Percentiles rank a stretch among this genome's conserved stretches.
Conservation (phyloP, 1,140 invertebrate genomes). For the Drosophila ercepeae region DNA sequence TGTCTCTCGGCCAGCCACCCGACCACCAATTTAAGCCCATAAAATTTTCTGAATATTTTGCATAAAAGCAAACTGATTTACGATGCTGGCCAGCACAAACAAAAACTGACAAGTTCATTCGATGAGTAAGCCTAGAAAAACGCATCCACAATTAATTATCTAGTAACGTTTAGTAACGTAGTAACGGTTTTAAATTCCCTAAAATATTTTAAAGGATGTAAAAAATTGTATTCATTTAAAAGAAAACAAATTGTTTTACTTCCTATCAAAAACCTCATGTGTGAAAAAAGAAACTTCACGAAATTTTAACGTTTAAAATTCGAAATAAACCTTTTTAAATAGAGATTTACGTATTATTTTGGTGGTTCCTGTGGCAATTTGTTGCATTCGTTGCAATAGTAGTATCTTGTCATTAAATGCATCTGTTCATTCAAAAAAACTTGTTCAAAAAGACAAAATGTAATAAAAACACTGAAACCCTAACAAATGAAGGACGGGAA, state of each 20-base stretch:
- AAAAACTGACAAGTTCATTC: conserved; percentile 62
- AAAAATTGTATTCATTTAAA: not conserved
- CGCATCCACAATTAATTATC: conserved; percentile 66
- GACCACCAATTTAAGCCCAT: conserved; percentile 74
- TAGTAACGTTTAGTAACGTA: conserved; percentile 60
- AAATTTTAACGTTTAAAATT: not conserved
- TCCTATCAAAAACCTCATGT: too few species aligned
- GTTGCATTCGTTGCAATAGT: conserved; percentile 51
- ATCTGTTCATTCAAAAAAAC: conserved; percentile 49
- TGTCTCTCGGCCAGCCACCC: conserved; percentile 44
- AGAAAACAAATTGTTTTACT: not conserved
- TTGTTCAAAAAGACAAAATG: conserved; percentile 36
- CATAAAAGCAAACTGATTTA: conserved; percentile 74
- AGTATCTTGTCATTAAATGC: conserved; percentile 66
- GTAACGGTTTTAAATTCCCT: conserved; percentile 21
- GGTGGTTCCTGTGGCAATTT: conserved; percentile 54
- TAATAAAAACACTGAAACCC: conserved; percentile 1
- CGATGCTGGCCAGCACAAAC: conserved; percentile 25
- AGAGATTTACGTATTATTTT: conserved; percentile 39
- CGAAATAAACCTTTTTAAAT: not conserved
- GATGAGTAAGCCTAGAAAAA: conserved; percentile 42
- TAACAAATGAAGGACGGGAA: not conserved
- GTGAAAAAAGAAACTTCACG: too few species aligned
- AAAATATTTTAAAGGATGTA: not conserved
- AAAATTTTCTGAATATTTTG: conserved; percentile 73